Evolutionary conservation across 2,888 invertebrate species (phyloP).

Genomic region (Pyrocoelia pectoralis): DNA sequence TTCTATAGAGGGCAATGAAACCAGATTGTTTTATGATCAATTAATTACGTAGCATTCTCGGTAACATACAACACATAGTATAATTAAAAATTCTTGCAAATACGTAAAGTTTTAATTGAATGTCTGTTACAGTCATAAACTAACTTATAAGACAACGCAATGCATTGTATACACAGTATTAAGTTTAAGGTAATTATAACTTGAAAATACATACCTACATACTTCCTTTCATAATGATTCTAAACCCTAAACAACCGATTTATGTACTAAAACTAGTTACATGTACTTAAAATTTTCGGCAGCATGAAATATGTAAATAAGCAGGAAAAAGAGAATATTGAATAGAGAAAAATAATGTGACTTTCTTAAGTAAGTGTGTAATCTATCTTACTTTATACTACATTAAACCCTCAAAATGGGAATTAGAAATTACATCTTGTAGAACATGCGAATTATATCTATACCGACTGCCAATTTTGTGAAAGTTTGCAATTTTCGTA

Average conservation of each 20-base stretch:
- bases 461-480: neutral
- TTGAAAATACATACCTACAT: neutral
- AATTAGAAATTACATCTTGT: constrained; percentile 10
- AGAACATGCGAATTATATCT: neutral
- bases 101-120: constrained; percentile 8
- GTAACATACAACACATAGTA: no score
- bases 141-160: neutral
- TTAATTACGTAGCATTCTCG: no score
- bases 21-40: no score
- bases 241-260: neutral
- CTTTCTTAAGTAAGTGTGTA: constrained; percentile 18
- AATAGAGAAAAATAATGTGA: constrained; percentile 17
- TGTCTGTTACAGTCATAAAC: neutral
- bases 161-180: neutral
- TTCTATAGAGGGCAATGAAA: no score
- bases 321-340: constrained; percentile 19
- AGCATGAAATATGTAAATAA: neutral
- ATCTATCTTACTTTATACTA: constrained; percentile 27
- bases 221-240: neutral
- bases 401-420: constrained; percentile 16
- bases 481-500: neutral
- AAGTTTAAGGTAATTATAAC: constrained; percentile 4
- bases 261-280: no score
- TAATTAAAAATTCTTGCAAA: neutral
- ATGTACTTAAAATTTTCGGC: neutral